Evolutionary conservation across 2,888 invertebrate genomes (phyloP), one percentile per base, ranked within the genome.

Genomic region (Coenonympha arcania): DNA sequence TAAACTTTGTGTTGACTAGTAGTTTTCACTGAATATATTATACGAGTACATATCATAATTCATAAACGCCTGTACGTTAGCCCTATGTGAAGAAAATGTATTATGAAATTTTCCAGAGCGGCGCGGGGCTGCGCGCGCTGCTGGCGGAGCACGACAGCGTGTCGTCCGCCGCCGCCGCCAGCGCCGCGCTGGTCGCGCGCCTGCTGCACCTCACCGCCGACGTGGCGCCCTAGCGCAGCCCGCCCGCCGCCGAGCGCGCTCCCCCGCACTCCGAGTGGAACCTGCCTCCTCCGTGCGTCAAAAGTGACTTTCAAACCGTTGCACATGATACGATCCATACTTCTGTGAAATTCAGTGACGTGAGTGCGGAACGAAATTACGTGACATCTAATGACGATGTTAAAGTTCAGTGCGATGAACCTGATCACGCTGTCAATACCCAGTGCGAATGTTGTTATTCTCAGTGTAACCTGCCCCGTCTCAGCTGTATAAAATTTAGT

Each of bases 111-210:
- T 4, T 4, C 1, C 37, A 43, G 43, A 43, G 43, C 31, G 43
- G 43, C 1, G 43, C 43, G 9, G 43, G 43, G 0, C 9, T 77
- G 63, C 72, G 76, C 48, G 79, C 75, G 34, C 65, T 80, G 61
- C 65, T 74, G 50, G 68, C 63, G 11, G 72, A 76, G 54, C 79
- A 77, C 59, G 78, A 71, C 34, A 80, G 79, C 50, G 58, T 76
- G 43, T 60, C 63, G 4, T 54, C 61, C 42, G 68, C 66, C 3
- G 59, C 69, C 45, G 65, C 69, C 19, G 57, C 58, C 61, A 71
- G 69, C 72, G 57, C 69, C 3, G 70, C 71, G 48, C 71, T 76
- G 34, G 61, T 78, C 39, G 61, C 62, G 44, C 60, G 59, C 8
- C 61, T 65, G 42, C 50, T 55, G 50, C 30, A 55, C 54, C 48